Evolutionary conservation across 2,888 invertebrate species (phyloP).

Genomic region (Pseudococcus longispinus): DNA sequence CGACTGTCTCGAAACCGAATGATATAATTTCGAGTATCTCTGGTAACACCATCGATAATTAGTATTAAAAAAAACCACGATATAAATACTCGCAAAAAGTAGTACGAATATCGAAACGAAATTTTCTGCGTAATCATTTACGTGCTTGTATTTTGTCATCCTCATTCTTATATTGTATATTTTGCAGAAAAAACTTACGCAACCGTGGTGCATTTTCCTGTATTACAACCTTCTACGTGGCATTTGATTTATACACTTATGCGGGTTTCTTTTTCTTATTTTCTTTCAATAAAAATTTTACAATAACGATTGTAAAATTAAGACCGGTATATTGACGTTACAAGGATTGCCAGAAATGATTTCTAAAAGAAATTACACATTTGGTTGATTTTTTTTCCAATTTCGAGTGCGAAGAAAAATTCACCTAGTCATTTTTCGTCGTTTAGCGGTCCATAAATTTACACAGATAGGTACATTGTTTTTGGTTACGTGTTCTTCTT

Average conservation of each 20-base stretch:
- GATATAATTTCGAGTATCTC: not conserved
- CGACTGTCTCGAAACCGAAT: not conserved
- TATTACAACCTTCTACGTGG: not conserved
- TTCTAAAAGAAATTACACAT: not conserved
- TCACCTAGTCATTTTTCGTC: not conserved
- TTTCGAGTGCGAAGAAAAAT: not conserved
- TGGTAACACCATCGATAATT: not conserved
- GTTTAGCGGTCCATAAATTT: not conserved
- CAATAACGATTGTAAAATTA: not conserved
- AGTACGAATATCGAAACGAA: conserved; percentile 16
- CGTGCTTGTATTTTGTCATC: not conserved
- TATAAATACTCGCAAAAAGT: conserved; percentile 5
- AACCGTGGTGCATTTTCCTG: not conserved
- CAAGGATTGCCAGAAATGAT: not conserved
- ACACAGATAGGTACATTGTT: not conserved
- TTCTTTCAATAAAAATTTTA: not conserved
- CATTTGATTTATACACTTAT: not conserved
- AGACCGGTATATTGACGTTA: conserved; percentile 13
- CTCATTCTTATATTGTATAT: not conserved
- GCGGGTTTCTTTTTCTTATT: not conserved
- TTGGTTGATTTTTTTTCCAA: not conserved
- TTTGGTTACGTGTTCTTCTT: not conserved
- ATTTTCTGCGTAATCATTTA: conserved; percentile 1
- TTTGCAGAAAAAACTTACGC: not conserved
- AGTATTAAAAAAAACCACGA: not conserved